A percentile compares a stretch with the other conserved stretches of the same genome.
Evolutionary conservation across 2,113 vertebrate species (phyloP).

Genomic region (Tauraco erythrolophus): DNA sequence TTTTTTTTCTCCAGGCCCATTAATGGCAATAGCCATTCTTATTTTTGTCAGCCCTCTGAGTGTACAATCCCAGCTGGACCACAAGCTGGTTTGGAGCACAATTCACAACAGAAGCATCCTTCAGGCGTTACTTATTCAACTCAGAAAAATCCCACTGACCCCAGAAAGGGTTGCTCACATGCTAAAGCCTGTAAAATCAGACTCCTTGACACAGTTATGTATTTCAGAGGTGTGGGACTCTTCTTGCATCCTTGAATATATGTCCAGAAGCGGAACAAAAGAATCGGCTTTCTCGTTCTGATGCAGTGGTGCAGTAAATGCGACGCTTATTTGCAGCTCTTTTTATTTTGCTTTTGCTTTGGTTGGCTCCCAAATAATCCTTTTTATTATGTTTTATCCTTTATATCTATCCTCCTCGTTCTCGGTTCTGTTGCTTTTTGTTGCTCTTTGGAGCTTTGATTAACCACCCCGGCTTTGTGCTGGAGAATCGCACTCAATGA

Average conservation of each 20-base stretch:
- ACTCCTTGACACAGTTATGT: not conserved
- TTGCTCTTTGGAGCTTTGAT: constrained; percentile 63
- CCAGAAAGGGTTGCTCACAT: not conserved
- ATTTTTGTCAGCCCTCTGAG: not conserved
- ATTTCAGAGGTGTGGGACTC: not conserved
- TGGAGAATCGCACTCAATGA: constrained; percentile 34
- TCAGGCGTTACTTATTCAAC: not conserved
- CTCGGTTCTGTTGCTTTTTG: constrained; percentile 15
- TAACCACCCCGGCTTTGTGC: constrained; percentile 41
- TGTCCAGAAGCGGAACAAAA: not conserved
- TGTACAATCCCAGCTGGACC: not conserved
- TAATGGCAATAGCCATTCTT: not conserved
- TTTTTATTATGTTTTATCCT: constrained; percentile 56
- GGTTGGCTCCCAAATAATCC: constrained; percentile 26
- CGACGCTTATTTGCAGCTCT: constrained; percentile 17
- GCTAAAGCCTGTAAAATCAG: not conserved
- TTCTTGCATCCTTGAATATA: not conserved
- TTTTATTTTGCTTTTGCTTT: constrained; percentile 22
- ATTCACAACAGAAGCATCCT: not conserved
- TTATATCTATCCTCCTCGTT: constrained; percentile 16
- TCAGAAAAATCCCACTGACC: not conserved
- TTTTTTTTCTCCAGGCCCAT: not conserved
- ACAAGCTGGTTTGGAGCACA: not conserved
- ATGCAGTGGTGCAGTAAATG: not conserved
- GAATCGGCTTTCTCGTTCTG: not conserved